Evolutionary conservation across 2,797 vertebrate genomes (phyloP).

Genomic region (Chaetophractus vellerosus): DNA sequence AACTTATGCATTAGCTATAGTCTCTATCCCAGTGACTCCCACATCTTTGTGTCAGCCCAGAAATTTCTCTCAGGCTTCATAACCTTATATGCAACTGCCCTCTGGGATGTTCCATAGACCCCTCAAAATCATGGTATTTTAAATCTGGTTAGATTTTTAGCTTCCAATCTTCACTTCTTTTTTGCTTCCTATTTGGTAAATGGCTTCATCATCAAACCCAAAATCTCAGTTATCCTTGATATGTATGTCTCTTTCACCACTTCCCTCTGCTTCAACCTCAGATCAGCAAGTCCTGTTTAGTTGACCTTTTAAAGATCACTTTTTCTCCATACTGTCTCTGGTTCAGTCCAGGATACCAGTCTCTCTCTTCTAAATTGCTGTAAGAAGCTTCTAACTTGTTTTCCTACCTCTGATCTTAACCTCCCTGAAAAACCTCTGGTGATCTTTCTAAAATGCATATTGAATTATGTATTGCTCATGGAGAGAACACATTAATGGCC

Average conservation of each 20-base stretch:
- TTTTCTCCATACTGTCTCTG: not conserved
- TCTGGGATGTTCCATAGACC: not conserved
- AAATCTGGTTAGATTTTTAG: not conserved
- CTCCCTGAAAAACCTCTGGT: not conserved
- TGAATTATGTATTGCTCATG: not conserved
- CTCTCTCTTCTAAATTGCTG: not conserved
- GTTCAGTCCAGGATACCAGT: not conserved
- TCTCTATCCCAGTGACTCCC: not conserved
- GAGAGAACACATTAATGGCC: not conserved
- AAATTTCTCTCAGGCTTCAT: not conserved
- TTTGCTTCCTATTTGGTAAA: not conserved
- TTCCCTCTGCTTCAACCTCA: not conserved
- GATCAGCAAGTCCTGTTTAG: not conserved
- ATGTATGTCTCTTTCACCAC: not conserved
- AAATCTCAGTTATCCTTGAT: not conserved
- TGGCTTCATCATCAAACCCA: not conserved
- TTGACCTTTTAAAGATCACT: not conserved
- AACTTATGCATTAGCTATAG: not conserved
- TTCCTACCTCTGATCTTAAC: not conserved
- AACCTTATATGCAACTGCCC: not conserved
- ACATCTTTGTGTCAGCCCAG: not conserved
- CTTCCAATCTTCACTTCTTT: not conserved
- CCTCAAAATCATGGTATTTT: not conserved
- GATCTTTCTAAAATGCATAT: not conserved
- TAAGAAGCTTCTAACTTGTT: not conserved